These are phyloP conservation scores for Charanyca ferruginea DNA, from an alignment of 2,888 invertebrate genomes.

Conservation along the genomic window DNA sequence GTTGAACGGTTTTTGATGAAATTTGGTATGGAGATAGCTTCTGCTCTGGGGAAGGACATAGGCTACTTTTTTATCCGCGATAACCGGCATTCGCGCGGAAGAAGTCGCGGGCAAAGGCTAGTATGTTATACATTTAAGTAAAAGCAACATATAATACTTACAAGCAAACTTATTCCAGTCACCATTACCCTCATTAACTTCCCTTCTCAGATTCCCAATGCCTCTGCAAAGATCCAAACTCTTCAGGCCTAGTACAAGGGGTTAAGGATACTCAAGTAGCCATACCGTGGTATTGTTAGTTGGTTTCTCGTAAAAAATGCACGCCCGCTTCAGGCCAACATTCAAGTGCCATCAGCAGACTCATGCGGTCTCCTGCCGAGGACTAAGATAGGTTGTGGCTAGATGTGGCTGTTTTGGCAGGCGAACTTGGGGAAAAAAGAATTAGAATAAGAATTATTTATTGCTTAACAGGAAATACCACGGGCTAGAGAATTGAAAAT, in stretches of 20 bases:
- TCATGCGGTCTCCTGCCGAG: slow-evolving; percentile 57
- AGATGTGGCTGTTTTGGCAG: slow-evolving; percentile 22
- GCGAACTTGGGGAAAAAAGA: no score
- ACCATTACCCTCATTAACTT: slow-evolving; percentile 36
- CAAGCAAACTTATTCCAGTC: background rate
- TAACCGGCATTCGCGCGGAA: no score
- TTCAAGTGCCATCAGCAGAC: slow-evolving; percentile 68
- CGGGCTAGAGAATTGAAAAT: no score
- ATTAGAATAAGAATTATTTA: no score
- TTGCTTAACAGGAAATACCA: no score
- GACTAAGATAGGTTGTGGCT: slow-evolving; percentile 14
- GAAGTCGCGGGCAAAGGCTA: no score
- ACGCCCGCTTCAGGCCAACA: slow-evolving; percentile 58
- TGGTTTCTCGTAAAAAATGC: slow-evolving; percentile 71
- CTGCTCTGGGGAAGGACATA: no score
- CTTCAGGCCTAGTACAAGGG: slow-evolving; percentile 39
- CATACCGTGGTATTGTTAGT: slow-evolving; percentile 63
- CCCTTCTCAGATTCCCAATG: slow-evolving; percentile 27
- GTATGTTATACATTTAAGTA: no score
- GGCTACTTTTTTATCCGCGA: no score
- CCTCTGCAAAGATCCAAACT: slow-evolving; percentile 32
- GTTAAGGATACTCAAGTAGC: slow-evolving; percentile 58
- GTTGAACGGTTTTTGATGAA: no score
- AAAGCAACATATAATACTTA: background rate
- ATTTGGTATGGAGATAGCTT: no score